A percentile compares a stretch with the other conserved stretches of the same genome.
Conservation (phyloP, 2,797 vertebrate genomes). For the Heterohyrax brucei region DNA sequence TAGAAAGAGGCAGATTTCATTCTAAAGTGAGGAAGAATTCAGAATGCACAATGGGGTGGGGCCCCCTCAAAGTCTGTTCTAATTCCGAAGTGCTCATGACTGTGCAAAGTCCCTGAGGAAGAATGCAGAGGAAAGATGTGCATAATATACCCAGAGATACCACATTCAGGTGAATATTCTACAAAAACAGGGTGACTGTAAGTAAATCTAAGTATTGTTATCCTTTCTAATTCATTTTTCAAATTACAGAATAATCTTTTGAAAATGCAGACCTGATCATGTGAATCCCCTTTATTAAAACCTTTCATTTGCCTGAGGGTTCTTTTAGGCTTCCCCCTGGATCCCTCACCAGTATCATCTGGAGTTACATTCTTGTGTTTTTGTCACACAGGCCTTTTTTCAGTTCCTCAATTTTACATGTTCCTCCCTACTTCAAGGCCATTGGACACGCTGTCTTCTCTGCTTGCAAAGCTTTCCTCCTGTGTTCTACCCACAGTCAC, state of each 20-base stretch:
- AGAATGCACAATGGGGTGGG: not conserved
- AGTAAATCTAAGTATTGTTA: conserved; percentile 52
- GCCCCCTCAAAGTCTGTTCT: conserved; percentile 1
- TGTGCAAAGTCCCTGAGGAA: not conserved
- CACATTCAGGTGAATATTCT: conserved; percentile 34
- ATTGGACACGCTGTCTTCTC: not conserved
- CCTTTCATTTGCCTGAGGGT: conserved; percentile 4
- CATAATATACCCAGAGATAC: conserved; percentile 9
- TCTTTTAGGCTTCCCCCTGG: not conserved
- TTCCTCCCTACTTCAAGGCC: not conserved
- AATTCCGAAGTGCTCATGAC: conserved; percentile 44
- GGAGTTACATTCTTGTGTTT: conserved; percentile 18
- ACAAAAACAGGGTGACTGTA: conserved; percentile 21
- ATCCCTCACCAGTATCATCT: not conserved
- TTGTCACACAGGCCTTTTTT: too few relatives aligned
- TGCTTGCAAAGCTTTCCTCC: conserved; percentile 17
- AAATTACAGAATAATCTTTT: conserved; percentile 55
- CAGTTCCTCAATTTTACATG: not conserved
- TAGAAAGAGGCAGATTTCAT: conserved; percentile 53
- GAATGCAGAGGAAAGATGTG: not conserved
- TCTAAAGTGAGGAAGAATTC: conserved; percentile 16
- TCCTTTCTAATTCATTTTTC: conserved; percentile 38
- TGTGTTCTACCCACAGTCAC: not conserved
- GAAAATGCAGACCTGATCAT: conserved; percentile 49
- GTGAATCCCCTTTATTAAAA: conserved; percentile 40